Base-by-base conservation (phyloP, 2,113 vertebrate species). In the Oriolus oriolus region DNA sequence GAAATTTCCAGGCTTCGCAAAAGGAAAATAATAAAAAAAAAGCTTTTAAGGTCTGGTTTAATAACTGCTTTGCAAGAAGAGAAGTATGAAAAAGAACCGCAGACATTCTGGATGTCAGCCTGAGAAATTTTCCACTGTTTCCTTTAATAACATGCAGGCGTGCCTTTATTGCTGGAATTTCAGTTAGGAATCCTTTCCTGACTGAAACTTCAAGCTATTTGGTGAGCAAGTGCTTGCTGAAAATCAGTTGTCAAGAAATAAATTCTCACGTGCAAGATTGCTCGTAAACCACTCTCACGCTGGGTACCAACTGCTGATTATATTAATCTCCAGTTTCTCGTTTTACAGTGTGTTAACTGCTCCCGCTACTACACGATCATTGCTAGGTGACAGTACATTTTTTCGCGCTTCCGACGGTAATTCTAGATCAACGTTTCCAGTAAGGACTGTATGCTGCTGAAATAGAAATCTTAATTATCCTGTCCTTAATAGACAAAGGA, bases 41-140 rank as follows among this genome's bases (percentile, higher is more conserved):
- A 1, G 1, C 13, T 50, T 44, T 73, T 26, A 95, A 39, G 47
- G 78, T 93, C 78, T 92, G 56, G 57, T 92, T 90, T 98, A 97
- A 79, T 97, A 96, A 96, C 90, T 93, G 87, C 96, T 96, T 97
- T 97, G 95, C 90, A 96, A 96, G 97, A 97, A 96, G 86, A 96
- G 88, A 97, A 98, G 95, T 97, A 93, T 94, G 96, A 95, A 97
- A 95, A 96, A 87, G 96, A 98, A 96, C 97, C 90, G 13, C 97
- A 97, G 97, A 97, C 97, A 1, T 98, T 97, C 96, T 98, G 98
- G 98, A 98, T 97, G 95, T 97, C 82, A 97, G 97, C 97, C 97
- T 98, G 96, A 89, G 90, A 98, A 97, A 97, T 96, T 98, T 98
- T 98, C 97, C 97, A 96, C 96, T 94, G 95, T 96, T 98, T 97